Conservation (phyloP, 2,797 vertebrate species). For the Odontamblyopus rebecca region DNA sequence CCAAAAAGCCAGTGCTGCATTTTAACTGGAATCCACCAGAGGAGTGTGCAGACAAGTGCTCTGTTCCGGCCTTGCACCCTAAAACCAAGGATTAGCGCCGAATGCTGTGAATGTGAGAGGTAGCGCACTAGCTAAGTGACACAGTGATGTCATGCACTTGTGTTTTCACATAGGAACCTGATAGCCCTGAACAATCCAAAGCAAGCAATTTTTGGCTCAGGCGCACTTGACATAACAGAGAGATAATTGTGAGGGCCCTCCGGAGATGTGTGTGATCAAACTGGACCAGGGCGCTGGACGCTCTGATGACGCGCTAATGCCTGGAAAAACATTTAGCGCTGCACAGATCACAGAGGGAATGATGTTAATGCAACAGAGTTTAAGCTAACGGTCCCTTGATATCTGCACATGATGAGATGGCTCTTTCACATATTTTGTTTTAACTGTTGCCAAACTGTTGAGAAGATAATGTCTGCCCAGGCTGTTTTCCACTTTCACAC, state of each 20-base stretch:
- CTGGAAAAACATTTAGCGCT: conserved; percentile 69
- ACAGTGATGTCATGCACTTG: conserved; percentile 66
- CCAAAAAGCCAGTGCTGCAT: conserved; percentile 10
- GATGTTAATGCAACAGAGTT: conserved; percentile 55
- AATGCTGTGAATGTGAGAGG: conserved; percentile 35
- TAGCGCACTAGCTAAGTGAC: conserved; percentile 58
- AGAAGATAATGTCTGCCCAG: conserved; percentile 6
- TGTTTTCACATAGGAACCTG: conserved; percentile 74
- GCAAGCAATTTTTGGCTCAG: conserved; percentile 72
- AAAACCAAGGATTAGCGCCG: conserved; percentile 36
- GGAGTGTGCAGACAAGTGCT: conserved; percentile 19
- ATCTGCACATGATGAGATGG: conserved; percentile 41
- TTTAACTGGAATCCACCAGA: conserved; percentile 17
- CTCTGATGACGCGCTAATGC: conserved; percentile 72
- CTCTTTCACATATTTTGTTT: conserved; percentile 36
- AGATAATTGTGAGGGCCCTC: conserved; percentile 71
- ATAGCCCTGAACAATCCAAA: conserved; percentile 68
- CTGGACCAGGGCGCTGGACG: conserved; percentile 57
- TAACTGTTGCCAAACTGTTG: conserved; percentile 46
- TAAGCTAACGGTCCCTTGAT: conserved; percentile 45
- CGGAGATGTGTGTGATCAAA: conserved; percentile 62
- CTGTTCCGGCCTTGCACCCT: conserved; percentile 32
- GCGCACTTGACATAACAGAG: conserved; percentile 69
- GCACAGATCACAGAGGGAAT: conserved; percentile 65
- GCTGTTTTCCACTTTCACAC: conserved; percentile 43